phyloP scores from a whole-genome alignment of 2,113 vertebrate genomes.

The Brevimyrus niger region DNA sequence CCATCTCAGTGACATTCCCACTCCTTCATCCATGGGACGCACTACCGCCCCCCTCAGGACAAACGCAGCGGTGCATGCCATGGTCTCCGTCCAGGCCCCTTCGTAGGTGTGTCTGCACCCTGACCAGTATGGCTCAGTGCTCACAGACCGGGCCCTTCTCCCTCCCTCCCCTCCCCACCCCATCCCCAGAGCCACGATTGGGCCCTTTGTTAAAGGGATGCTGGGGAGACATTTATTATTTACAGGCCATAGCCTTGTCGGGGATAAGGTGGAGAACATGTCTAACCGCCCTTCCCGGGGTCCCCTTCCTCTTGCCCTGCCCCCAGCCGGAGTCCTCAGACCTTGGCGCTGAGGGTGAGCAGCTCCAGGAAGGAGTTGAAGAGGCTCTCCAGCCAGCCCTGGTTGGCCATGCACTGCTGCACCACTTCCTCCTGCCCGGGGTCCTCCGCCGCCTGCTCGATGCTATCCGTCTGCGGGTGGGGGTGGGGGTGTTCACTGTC shows the following conservation, averaged over 20 bases:
- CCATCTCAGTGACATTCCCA: background rate
- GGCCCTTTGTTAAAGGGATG: no score
- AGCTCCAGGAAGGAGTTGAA: conserved; percentile 80
- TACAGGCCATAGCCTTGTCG: background rate
- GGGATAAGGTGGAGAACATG: background rate
- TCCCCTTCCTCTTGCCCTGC: conserved; percentile 6
- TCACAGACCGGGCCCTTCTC: background rate
- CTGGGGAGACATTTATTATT: background rate
- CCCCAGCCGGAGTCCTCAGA: conserved; percentile 29
- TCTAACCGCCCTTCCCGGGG: background rate
- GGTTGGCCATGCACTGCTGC: conserved; percentile 87
- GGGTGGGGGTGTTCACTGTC: background rate
- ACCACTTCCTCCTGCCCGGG: conserved; percentile 87
- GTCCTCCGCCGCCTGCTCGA: conserved; percentile 76
- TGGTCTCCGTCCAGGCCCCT: background rate
- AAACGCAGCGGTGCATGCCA: background rate
- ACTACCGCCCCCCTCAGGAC: background rate
- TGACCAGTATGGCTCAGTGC: background rate
- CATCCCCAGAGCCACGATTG: background rate
- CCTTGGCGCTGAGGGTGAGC: conserved; percentile 60
- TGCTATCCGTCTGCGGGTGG: conserved; percentile 67
- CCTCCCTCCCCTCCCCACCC: background rate
- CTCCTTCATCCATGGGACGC: background rate
- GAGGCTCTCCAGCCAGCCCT: conserved; percentile 78
- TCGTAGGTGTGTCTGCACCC: background rate